These are phyloP conservation scores for Anadara kagoshimensis DNA, from an alignment of 1,140 invertebrate genomes.

Conservation along the genomic window DNA sequence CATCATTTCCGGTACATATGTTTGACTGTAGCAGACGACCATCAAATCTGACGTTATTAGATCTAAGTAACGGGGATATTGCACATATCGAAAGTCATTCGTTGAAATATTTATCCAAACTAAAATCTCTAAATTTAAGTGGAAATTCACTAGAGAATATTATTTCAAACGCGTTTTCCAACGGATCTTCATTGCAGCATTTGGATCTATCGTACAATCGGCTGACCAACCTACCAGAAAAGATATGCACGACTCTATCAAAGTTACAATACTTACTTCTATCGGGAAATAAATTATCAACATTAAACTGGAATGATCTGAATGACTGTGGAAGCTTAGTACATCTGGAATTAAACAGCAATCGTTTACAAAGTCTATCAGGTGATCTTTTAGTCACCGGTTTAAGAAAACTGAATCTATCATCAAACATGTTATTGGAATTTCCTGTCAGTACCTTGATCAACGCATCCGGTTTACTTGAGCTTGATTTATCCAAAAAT, in stretches of 20 bases:
- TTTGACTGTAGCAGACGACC: conserved; percentile 17
- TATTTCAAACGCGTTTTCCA: conserved; percentile 19
- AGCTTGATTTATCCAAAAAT: not conserved
- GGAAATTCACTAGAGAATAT: conserved; percentile 13
- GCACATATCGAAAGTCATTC: conserved; percentile 16
- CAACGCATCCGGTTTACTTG: not conserved
- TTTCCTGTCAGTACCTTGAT: not conserved
- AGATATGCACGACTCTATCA: conserved; percentile 8
- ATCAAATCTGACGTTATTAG: conserved; percentile 20
- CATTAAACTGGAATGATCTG: conserved; percentile 16
- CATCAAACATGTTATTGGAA: not conserved
- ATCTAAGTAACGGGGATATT: conserved; percentile 27
- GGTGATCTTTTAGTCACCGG: not conserved
- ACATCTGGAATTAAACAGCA: conserved; percentile 18
- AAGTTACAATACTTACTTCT: conserved; percentile 13
- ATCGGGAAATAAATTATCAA: conserved; percentile 5
- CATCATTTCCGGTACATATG: conserved; percentile 7
- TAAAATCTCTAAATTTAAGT: conserved; percentile 24
- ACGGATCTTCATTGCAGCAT: conserved; percentile 4
- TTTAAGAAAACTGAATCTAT: not conserved
- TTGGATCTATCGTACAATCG: conserved; percentile 33
- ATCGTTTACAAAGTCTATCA: conserved; percentile 11
- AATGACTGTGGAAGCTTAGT: conserved; percentile 1
- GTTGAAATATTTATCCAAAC: conserved; percentile 16
- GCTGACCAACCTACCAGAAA: conserved; percentile 14